These are phyloP conservation scores for Rhizomys pruinosus DNA, from an alignment of 2,113 vertebrate genomes.

Conservation along the genomic window DNA sequence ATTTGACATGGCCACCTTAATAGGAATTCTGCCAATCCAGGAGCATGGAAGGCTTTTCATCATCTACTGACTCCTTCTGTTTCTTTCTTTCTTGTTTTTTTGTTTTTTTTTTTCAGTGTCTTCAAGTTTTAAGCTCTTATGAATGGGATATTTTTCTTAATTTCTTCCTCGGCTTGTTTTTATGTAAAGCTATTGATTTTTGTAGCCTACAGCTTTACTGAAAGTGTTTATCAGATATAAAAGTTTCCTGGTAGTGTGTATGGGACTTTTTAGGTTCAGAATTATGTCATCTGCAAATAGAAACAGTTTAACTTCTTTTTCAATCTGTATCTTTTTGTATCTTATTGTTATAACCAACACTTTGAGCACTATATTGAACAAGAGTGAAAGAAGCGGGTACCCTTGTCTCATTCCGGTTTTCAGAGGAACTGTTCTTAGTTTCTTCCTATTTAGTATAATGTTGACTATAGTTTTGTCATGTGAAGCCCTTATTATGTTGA, in stretches of 20 bases:
- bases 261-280: background rate
- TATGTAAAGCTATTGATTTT: background rate
- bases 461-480: background rate
- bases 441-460: background rate
- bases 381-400: background rate
- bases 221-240: background rate
- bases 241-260: background rate
- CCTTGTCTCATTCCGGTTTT: background rate
- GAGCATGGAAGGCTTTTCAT: background rate
- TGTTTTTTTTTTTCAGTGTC: background rate
- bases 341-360: background rate
- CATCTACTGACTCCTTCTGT: background rate
- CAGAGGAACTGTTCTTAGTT: background rate
- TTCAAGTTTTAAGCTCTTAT: background rate
- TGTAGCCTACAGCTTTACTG: background rate
- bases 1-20: background rate
- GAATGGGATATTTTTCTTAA: background rate
- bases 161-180: conserved; percentile 21
- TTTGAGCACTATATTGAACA: background rate
- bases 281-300: background rate
- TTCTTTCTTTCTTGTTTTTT: too few relatives aligned
- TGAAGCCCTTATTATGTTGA: background rate
- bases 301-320: conserved; percentile 12
- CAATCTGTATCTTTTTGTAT: background rate
- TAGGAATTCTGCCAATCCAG: background rate